A percentile compares a stretch with the other conserved stretches of the same genome.
These are phyloP conservation scores for Muricea muricata DNA, from an alignment of 92 coral and sea anemone species.

Conservation along the genomic window DNA sequence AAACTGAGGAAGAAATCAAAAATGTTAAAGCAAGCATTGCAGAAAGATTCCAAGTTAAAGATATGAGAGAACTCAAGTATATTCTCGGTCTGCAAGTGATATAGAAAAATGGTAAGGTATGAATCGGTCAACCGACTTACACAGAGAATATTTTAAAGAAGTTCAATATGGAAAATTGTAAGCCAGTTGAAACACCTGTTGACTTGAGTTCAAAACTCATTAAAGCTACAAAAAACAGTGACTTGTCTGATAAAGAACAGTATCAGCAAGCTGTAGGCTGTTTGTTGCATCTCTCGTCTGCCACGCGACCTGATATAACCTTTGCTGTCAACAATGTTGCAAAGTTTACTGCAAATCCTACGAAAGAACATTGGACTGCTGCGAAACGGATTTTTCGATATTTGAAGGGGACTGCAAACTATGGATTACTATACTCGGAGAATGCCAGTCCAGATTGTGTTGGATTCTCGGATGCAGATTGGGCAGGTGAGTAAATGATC, in stretches of 20 bases:
- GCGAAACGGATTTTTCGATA: slow-evolving; percentile 24
- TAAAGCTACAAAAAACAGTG: slow-evolving; percentile 46
- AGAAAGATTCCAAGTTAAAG: slow-evolving; percentile 49
- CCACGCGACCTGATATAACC: slow-evolving; percentile 66
- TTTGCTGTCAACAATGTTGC: slow-evolving; percentile 34
- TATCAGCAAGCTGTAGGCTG: slow-evolving; percentile 71
- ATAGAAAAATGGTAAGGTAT: slow-evolving; percentile 63
- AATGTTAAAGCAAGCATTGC: slow-evolving; percentile 11
- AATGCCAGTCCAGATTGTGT: slow-evolving; percentile 47
- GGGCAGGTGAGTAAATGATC: slow-evolving; percentile 67
- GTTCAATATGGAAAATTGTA: slow-evolving; percentile 56
- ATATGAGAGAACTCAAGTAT: slow-evolving; percentile 58
- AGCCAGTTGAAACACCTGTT: slow-evolving; percentile 66
- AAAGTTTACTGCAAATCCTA: slow-evolving; percentile 18
- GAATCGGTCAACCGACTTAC: slow-evolving; percentile 65
- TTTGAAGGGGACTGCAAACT: slow-evolving; percentile 19
- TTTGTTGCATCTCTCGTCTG: slow-evolving; percentile 62
- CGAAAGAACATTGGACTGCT: slow-evolving; percentile 24
- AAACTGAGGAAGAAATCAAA: not conserved
- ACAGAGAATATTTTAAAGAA: slow-evolving; percentile 50
- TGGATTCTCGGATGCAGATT: slow-evolving; percentile 68
- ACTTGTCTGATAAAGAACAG: slow-evolving; percentile 35
- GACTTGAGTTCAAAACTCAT: slow-evolving; percentile 66
- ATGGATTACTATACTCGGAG: slow-evolving; percentile 9
- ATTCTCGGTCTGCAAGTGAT: slow-evolving; percentile 62